phyloP scores from a whole-genome alignment of 1,140 invertebrate genomes.

The Zaprionus taronus region DNA sequence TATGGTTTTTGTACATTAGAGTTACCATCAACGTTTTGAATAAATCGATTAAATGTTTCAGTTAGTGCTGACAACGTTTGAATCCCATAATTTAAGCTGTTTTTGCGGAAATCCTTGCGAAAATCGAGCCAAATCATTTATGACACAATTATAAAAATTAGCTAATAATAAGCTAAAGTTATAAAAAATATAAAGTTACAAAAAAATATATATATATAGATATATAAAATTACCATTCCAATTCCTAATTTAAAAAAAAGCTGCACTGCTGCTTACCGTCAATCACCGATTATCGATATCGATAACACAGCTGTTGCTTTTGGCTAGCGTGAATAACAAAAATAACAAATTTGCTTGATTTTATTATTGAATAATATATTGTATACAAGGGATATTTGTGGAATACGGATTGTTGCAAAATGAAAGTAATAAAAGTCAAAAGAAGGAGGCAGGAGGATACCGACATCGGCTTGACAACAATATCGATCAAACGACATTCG shows the following conservation, averaged over 20 bases:
- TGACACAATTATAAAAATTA: no score
- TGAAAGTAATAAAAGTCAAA: not conserved
- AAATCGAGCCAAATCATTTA: no score
- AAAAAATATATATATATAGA: no score
- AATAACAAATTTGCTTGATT: not conserved
- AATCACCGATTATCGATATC: not conserved
- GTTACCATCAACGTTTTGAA: no score
- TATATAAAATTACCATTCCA: no score
- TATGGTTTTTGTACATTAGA: not conserved
- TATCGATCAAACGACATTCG: conserved; percentile 1
- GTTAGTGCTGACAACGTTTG: no score
- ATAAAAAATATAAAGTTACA: no score
- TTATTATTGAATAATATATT: not conserved
- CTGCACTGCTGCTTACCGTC: not conserved
- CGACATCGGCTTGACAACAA: conserved; percentile 18
- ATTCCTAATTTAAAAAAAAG: no score
- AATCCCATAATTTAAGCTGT: no score
- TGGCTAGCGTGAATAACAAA: not conserved
- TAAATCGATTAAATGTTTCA: no score
- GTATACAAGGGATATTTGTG: not conserved
- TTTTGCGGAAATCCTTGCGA: no score
- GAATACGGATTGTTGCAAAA: not conserved
- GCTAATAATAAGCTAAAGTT: no score
- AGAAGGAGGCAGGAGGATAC: not conserved
- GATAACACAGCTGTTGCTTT: not conserved